Conservation (phyloP, 2,888 invertebrate genomes). For the Aporophyla lueneburgensis region DNA sequence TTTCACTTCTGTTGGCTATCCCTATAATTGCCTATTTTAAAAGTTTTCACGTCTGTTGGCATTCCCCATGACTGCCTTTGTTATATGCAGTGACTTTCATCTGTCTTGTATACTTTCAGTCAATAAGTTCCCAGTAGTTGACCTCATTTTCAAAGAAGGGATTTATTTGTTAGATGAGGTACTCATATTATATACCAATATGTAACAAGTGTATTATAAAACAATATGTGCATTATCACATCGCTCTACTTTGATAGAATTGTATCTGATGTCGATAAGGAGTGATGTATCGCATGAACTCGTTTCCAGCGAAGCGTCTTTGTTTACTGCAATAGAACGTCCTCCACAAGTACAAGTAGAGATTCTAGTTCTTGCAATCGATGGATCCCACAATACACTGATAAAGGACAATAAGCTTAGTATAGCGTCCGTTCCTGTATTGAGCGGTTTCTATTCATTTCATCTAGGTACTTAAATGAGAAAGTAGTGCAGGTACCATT, state of each 20-base stretch:
- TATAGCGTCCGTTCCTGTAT: neutral
- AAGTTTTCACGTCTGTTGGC: too few relatives aligned
- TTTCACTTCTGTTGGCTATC: too few relatives aligned
- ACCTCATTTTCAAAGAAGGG: neutral
- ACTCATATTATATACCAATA: too few relatives aligned
- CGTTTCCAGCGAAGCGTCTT: conserved; percentile 10
- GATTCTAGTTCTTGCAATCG: conserved; percentile 15
- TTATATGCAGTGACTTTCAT: too few relatives aligned
- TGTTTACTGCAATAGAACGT: conserved; percentile 18
- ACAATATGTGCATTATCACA: neutral
- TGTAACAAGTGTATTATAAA: neutral
- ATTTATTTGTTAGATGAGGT: neutral
- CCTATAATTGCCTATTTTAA: too few relatives aligned
- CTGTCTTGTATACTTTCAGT: neutral
- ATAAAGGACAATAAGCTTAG: neutral
- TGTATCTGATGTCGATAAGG: conserved; percentile 23
- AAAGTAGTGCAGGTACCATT: neutral
- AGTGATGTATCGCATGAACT: conserved; percentile 24
- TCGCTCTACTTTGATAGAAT: conserved; percentile 7
- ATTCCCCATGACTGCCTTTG: too few relatives aligned
- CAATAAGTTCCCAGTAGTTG: neutral
- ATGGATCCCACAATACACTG: neutral
- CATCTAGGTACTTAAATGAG: neutral
- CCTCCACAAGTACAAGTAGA: neutral
- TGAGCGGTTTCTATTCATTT: neutral